Conservation (phyloP, 1,140 invertebrate genomes). For the Dendrolimus punctatus region DNA sequence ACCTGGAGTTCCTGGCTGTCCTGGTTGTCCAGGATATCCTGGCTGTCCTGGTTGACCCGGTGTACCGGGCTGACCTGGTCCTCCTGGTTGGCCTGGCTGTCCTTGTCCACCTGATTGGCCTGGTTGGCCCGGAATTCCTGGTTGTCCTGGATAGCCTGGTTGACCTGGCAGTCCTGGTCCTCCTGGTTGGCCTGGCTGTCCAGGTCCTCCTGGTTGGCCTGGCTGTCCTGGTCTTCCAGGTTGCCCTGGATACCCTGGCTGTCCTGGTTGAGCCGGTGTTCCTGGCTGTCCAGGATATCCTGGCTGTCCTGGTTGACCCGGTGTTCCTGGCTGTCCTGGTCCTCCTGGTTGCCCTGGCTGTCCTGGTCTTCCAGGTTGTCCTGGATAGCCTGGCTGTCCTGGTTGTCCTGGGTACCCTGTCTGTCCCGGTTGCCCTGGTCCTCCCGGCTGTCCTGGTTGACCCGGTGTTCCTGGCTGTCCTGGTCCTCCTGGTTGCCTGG, state of each 20-base stretch:
- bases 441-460: slow-evolving; percentile 10
- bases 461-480: slow-evolving; percentile 8
- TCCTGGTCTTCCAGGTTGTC: too few species aligned
- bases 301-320: slow-evolving; percentile 13
- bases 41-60: slow-evolving; percentile 17
- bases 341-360: slow-evolving; percentile 5
- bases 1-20: slow-evolving; percentile 10
- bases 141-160: slow-evolving; percentile 6
- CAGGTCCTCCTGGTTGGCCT: slow-evolving; percentile 12
- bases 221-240: slow-evolving; percentile 17
- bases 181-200: slow-evolving; percentile 4
- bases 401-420: slow-evolving; percentile 9
- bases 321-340: slow-evolving; percentile 19
- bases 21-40: slow-evolving; percentile 17
- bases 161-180: slow-evolving; percentile 5
- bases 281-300: slow-evolving; percentile 19
- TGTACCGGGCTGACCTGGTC: slow-evolving; percentile 9
- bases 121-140: slow-evolving; percentile 10
- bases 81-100: slow-evolving; percentile 11
- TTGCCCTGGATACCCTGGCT: slow-evolving; percentile 16
- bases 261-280: slow-evolving; percentile 9
- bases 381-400: slow-evolving; percentile 7
- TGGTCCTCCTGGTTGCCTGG: slow-evolving; percentile 13
- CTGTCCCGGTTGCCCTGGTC: slow-evolving; percentile 10
- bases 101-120: slow-evolving; percentile 12